Evolutionary conservation across 1,140 invertebrate species (phyloP).

Genomic region (Lepidurus couesii): DNA sequence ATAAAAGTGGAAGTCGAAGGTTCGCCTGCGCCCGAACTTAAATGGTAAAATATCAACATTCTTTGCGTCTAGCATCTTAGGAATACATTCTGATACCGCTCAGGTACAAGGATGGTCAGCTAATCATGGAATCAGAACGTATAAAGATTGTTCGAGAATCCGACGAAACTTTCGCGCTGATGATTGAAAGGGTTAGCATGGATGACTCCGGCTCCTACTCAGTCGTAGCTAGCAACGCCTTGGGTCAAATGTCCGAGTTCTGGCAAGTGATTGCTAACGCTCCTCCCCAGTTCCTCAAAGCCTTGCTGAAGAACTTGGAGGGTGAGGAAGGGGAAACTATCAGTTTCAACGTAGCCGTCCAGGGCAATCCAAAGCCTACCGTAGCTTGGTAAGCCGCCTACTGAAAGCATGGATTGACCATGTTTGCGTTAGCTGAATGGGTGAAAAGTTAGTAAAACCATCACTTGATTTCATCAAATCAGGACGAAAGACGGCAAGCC

Average conservation of each 20-base stretch:
- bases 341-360: constrained; percentile 71
- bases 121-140: constrained; percentile 61
- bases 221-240: constrained; percentile 80
- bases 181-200: constrained; percentile 70
- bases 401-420: not conserved
- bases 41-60: constrained; percentile 52
- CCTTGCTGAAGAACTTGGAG: constrained; percentile 58
- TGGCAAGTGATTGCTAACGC: constrained; percentile 72
- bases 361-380: constrained; percentile 71
- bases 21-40: constrained; percentile 68
- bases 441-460: not conserved
- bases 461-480: constrained; percentile 28
- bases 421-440: constrained; percentile 17
- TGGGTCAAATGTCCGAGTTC: constrained; percentile 78
- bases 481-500: constrained; percentile 68
- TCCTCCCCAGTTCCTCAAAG: constrained; percentile 64
- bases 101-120: constrained; percentile 73
- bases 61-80: constrained; percentile 22
- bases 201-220: constrained; percentile 91
- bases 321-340: constrained; percentile 71
- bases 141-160: constrained; percentile 63
- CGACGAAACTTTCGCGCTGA: constrained; percentile 62
- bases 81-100: constrained; percentile 26
- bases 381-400: constrained; percentile 62
- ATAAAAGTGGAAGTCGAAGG: constrained; percentile 77